Base-by-base conservation (phyloP, 2,797 vertebrate species). In the Acrossocheilus fasciatus region DNA sequence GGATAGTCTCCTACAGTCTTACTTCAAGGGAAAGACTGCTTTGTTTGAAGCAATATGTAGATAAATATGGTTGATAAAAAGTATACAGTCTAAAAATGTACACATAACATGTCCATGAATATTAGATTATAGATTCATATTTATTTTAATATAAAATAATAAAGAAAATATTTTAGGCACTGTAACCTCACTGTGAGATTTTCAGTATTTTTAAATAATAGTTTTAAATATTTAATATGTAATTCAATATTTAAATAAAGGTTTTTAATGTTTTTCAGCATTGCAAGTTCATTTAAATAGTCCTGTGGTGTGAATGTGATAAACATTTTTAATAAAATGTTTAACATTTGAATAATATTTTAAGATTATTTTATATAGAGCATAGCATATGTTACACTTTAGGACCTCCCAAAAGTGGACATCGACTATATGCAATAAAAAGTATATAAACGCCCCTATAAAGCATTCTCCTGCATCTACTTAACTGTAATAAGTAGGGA, bases 401-500 rank as follows among this genome's bases (percentile, higher is more conserved):
- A n/a, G 57, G 23, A 59, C 59, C n/a, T n/a, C n/a, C n/a, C 23
- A 20, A 20, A 69, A 20, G 34, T 69, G 26, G 52, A 20, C 18
- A 54, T 66, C 6, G 20, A 14, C 69, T 39, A 72, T 15, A 36
- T 30, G 26, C 43, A 14, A 9, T 47, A n/a, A 68, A 81, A n/a
- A 10, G 12, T 39, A n/a, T 14, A 69, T 34, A 52, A 34, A 75
- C 17, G 7, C 3, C 70, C n/a, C 15, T 30, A 15, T 47, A 47
- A 74, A 74, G 14, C 43, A 75, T 52, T 75, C 17, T 52, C 26
- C 45, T 12, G 36, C 66, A 72, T 41, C 12, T 41, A 39, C 47
- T 82, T 26, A 70, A 54, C 80, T 17, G 30, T 80, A 80, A 47
- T 45, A 47, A 80, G 17, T n/a, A 50, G 80, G 11, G 14, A 23